Evolutionary conservation across 2,113 vertebrate species (phyloP), one percentile per base, ranked within the genome.

Genomic region (Rhineura floridana): DNA sequence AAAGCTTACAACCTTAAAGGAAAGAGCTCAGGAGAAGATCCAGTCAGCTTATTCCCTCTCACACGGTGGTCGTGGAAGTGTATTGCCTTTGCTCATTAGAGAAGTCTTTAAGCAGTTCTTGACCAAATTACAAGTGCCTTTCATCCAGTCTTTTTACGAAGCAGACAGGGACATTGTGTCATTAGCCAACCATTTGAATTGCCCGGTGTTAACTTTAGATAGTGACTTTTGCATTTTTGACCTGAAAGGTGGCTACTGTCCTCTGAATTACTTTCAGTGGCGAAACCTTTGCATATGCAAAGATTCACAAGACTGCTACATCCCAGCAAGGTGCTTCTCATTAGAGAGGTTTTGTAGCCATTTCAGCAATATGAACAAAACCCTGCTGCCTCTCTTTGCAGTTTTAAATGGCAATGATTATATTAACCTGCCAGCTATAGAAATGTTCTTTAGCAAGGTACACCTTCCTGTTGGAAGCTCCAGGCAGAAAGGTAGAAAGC

Each of bases 151-250:
- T 91, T 95, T 98, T 81, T 95, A 97, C 13, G 98, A 99, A 95
- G 98, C 99, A 39, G 98, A 99, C 93, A 95, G 96, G 87, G 98
- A 99, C 88, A 97, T 99, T 52, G 98, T 98, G 13, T 97, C 97
- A 36, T 96, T 99, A 86, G 99, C 98, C 62, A 98, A 96, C 90
- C 95, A 98, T 44, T 99, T 98, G 98, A 95, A 94, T 48, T 99
- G 98, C 65, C 98, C 98, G 0, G 97, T 99, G 28, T 95, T 99
- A 73, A 97, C 97, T 3, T 98, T 97, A 2, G 99, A 99, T 91
- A 99, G 98, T 89, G 99, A 99, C 93, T 99, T 99, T 91, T 99
- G 96, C 91, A 97, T 99, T 84, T 99, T 98, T 94, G 97, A 98
- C 86, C 94, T 99, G 86, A 96, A 96, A 89, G 97, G 94, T 87